Evolutionary conservation across 2,113 vertebrate genomes (phyloP), one percentile per base, ranked within the genome.

Genomic region (Cygnus buccinator): DNA sequence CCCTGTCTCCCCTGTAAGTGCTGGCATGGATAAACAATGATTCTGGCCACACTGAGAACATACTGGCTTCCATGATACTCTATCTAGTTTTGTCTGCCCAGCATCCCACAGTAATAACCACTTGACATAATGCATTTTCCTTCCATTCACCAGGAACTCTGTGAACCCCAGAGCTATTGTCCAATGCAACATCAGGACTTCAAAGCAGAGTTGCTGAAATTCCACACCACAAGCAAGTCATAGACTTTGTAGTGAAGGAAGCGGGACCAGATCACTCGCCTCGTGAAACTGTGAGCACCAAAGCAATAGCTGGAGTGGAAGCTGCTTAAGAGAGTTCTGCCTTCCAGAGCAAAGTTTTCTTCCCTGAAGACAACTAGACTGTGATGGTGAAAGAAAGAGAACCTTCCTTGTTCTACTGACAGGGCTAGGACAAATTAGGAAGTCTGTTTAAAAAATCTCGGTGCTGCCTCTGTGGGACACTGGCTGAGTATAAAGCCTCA

Each of bases 151-250:
- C 93, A 98, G 98, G 93, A 93, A 57, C 90, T 97, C 22, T 98
- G 98, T n/a, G 97, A 98, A 44, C 98, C 98, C 9, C 97, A 97
- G 76, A 89, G 78, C 68, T 98, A 98, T 82, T 98, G 98, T 70
- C 95, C 97, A 52, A 97, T 98, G 97, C 87, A 96, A 67, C 97
- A 97, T 37, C 88, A 94, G 71, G 98, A 98, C 95, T 98, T 98
- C 96, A 95, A 95, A 85, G 97, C 95, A 84, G 98, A 97, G 95
- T 97, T 99, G 94, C 94, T 97, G 95, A 96, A 71, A 67, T 98
- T 93, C 71, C 83, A 82, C 37, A 96, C 87, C 63, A 97, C 95
- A 70, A 95, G 81, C 92, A 97, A 97, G 74, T 84, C 77, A 4
- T 95, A 91, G 85, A 94, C 96, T 82, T 95, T 81, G 46, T 94